Conservation (phyloP, 2,888 invertebrate species). For the Philopedon plagiatum region DNA sequence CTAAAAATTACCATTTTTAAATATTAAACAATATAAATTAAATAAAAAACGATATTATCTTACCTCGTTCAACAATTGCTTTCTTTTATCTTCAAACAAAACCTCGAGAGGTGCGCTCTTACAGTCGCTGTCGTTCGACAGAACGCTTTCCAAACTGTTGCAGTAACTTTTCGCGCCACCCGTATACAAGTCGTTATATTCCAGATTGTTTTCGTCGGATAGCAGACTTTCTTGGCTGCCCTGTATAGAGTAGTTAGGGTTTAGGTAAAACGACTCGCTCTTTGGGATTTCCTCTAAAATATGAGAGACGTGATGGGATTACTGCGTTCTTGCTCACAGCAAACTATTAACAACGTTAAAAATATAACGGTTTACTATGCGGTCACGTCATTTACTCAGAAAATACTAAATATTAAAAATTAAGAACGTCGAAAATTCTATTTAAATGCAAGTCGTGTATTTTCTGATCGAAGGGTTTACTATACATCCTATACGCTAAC, state of each 20-base stretch:
- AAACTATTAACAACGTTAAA: too few relatives aligned
- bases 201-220: slow-evolving; percentile 73
- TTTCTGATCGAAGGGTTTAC: too few relatives aligned
- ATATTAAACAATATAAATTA: neutral
- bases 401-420: too few relatives aligned
- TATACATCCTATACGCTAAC: too few relatives aligned
- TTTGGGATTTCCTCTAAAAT: slow-evolving; percentile 69
- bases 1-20: slow-evolving; percentile 30
- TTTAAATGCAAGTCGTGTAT: too few relatives aligned
- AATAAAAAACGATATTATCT: neutral
- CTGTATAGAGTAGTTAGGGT: slow-evolving; percentile 72
- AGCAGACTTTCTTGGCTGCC: slow-evolving; percentile 85
- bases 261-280: slow-evolving; percentile 86
- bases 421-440: too few relatives aligned
- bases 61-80: slow-evolving; percentile 39
- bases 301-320: neutral
- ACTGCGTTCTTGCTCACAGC: too few relatives aligned
- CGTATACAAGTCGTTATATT: slow-evolving; percentile 57
- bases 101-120: slow-evolving; percentile 85
- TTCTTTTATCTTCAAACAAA: slow-evolving; percentile 70
- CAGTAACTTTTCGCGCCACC: slow-evolving; percentile 77
- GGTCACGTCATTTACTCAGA: too few relatives aligned
- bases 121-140: slow-evolving; percentile 85
- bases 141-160: slow-evolving; percentile 84
- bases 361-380: too few relatives aligned